phyloP scores from a whole-genome alignment of 2,113 vertebrate species.

The Crotophaga sulcirostris region DNA sequence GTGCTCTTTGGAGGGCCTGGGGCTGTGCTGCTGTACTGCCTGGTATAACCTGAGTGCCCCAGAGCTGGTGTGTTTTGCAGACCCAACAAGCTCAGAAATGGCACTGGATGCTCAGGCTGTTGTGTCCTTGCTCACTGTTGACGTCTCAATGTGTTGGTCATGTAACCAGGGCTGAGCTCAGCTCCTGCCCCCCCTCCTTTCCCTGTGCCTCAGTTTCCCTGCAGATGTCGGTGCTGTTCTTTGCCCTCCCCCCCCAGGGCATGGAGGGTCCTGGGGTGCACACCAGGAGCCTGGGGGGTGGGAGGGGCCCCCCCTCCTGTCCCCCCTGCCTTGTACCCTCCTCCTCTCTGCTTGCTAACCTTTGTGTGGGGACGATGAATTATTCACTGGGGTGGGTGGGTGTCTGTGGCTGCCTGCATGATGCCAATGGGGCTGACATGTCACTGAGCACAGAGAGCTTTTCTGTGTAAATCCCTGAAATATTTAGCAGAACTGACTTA shows the following conservation, averaged over 20 bases:
- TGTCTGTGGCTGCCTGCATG: background rate
- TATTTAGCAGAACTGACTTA: constrained; percentile 57
- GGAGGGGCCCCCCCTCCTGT: too few relatives aligned
- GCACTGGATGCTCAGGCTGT: background rate
- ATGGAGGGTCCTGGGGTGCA: background rate
- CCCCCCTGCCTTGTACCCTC: background rate
- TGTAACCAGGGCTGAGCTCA: background rate
- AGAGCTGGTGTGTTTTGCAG: background rate
- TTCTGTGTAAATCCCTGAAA: constrained; percentile 67
- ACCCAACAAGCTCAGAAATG: background rate
- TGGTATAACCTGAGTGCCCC: background rate
- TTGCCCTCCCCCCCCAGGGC: background rate
- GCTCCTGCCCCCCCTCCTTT: background rate
- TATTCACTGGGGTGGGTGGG: background rate
- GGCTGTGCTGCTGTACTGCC: background rate
- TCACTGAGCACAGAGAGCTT: background rate
- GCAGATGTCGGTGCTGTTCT: background rate
- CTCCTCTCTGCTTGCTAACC: accelerated
- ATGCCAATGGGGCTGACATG: background rate
- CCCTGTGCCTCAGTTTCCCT: background rate
- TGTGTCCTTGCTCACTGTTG: background rate
- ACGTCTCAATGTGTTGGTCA: accelerated
- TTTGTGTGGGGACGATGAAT: background rate
- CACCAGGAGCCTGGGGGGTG: background rate
- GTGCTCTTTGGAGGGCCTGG: background rate